Evolutionary conservation across 2,113 vertebrate species (phyloP).

Genomic region (Perca flavescens): DNA sequence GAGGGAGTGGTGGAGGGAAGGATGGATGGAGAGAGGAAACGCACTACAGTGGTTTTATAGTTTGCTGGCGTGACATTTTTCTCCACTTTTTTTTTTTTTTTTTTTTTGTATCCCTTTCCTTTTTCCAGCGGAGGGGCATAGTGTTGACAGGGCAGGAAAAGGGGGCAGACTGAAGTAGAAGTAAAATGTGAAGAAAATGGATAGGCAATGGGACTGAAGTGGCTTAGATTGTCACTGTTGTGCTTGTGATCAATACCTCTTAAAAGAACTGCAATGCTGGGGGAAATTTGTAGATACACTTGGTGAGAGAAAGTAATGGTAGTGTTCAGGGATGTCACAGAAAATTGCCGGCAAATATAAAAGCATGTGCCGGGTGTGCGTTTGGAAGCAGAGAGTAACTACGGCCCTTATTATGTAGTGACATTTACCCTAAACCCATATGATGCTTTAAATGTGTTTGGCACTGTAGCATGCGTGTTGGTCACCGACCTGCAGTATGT

Average conservation of each 20-base stretch:
- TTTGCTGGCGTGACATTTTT: slow-evolving; percentile 82
- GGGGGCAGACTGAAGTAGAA: slow-evolving; percentile 43
- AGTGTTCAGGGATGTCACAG: slow-evolving; percentile 28
- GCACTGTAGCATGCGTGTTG: neutral
- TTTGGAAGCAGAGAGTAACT: neutral
- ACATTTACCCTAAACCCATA: slow-evolving; percentile 15
- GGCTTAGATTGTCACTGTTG: slow-evolving; percentile 60
- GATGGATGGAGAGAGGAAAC: slow-evolving; percentile 64
- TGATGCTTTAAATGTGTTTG: slow-evolving; percentile 12
- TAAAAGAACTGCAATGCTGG: slow-evolving; percentile 41
- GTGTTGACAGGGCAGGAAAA: slow-evolving; percentile 74
- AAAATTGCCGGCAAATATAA: slow-evolving; percentile 39
- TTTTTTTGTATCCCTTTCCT: slow-evolving; percentile 36
- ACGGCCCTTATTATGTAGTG: neutral
- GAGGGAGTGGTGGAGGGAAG: slow-evolving; percentile 53
- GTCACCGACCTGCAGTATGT: slow-evolving; percentile 92
- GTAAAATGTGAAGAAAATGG: slow-evolving; percentile 66
- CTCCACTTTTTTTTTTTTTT: slow-evolving; percentile 42
- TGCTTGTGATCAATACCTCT: slow-evolving; percentile 49
- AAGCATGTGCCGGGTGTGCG: slow-evolving; percentile 6
- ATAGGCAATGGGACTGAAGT: slow-evolving; percentile 65
- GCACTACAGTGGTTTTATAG: slow-evolving; percentile 75
- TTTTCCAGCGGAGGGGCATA: slow-evolving; percentile 62
- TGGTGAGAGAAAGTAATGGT: slow-evolving; percentile 26
- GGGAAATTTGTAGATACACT: slow-evolving; percentile 27